Base-by-base conservation (phyloP, 2,888 invertebrate species). In the Unio pictorum region DNA sequence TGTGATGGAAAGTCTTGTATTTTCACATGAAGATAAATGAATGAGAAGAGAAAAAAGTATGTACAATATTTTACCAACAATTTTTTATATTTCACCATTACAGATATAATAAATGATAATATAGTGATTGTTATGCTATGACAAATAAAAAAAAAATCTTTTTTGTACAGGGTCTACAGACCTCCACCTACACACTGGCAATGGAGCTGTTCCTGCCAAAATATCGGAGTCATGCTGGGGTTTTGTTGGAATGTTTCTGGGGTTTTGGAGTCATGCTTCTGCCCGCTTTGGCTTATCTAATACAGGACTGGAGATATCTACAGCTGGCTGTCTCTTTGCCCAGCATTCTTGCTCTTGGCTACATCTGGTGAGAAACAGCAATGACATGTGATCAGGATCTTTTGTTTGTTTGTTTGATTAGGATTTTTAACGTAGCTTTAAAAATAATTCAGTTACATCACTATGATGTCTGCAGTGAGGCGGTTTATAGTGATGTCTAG, bases 291-390 rank as follows among this genome's bases (percentile, higher is more conserved):
- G 90, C 91, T 55, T 92, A 91, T 75, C 83, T 89, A 20, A 86
- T 92, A 59, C 89, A 91, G 17, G 90, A 92, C 80, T 92, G 92
- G 92, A 87, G 91, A 59, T 88, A 91, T 67, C 88, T 92, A 17
- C 92, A 92, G 76, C 84, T 92, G 64, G 91, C 91, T 1, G 85
- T 92, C 62, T 89, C 91, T 23, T 87, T 92, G 55, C 92, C 92
- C 0, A 91, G 91, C 55, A 81, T 91, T 0, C 73, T 91, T 15
- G 91, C 91, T 4, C 78, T 92, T 8, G 83, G 90, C 67, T 90
- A 89, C 72, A 83, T 89, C 55, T 90, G 88, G 90, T 90, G 72
- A 81, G 88, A 80, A 8, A 8, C 45, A 55, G 55, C 55, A 26
- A 18, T 57, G n/a, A 15, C 3, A 45, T 15, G 3, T 3, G 15